A percentile compares a stretch with the other conserved stretches of the same genome.
phyloP scores from a whole-genome alignment of 2,888 invertebrate genomes.

The Eristalis pertinax region DNA sequence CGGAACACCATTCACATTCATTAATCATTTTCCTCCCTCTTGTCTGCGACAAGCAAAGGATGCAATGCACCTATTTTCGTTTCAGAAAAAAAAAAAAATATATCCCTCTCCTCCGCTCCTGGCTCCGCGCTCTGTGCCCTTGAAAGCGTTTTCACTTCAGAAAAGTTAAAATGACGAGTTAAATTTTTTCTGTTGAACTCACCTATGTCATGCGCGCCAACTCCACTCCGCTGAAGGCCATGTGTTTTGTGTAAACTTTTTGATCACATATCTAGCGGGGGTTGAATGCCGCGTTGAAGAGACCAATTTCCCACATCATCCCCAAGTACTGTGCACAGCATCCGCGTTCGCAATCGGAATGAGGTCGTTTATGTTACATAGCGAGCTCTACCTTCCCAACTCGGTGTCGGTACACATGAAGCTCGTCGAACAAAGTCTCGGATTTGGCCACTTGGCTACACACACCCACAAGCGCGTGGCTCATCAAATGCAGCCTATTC shows the following conservation, averaged over 20 bases:
- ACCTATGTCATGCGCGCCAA: neutral
- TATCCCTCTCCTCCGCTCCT: neutral
- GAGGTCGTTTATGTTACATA: constrained; percentile 41
- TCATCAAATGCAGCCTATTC: neutral
- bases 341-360: constrained; percentile 9
- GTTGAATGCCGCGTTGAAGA: constrained; percentile 6
- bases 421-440: neutral
- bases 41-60: neutral
- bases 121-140: neutral
- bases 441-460: neutral
- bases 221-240: neutral
- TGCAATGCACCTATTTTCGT: neutral
- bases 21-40: constrained; percentile 27
- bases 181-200: constrained; percentile 37
- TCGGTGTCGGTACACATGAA: neutral
- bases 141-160: constrained; percentile 33
- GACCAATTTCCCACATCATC: constrained; percentile 42
- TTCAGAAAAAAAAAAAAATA: neutral
- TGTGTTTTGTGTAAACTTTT: constrained; percentile 13
- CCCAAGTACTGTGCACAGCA: constrained; percentile 6
- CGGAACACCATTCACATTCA: constrained; percentile 3
- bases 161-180: constrained; percentile 64
- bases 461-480: neutral
- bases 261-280: constrained; percentile 9
- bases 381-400: neutral